phyloP scores from a whole-genome alignment of 2,797 vertebrate genomes.

The Rhinichthys osculus region DNA sequence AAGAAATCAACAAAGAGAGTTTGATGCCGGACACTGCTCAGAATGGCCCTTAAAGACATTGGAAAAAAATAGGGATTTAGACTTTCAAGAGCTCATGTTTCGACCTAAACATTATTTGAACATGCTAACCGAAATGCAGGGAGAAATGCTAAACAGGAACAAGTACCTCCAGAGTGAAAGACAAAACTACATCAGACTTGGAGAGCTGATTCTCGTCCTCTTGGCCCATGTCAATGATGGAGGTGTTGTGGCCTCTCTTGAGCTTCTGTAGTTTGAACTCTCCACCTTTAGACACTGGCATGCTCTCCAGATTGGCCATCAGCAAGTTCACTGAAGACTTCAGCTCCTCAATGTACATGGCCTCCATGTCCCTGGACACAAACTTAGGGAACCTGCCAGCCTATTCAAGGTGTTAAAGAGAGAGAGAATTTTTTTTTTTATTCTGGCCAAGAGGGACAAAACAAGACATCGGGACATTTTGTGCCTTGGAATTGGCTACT shows the following conservation, averaged over 20 bases:
- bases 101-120: background rate
- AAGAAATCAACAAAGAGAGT: background rate
- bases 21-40: background rate
- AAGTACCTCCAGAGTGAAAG: slow-evolving; percentile 94
- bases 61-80: background rate
- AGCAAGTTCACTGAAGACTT: slow-evolving; percentile 96
- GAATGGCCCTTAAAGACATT: background rate
- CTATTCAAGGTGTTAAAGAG: slow-evolving; percentile 67
- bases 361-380: slow-evolving; percentile 96
- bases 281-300: slow-evolving; percentile 98
- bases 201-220: slow-evolving; percentile 98
- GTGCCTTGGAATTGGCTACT: background rate
- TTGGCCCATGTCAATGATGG: slow-evolving; percentile 99
- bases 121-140: background rate
- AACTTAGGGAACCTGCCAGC: slow-evolving; percentile 95
- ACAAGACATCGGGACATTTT: background rate
- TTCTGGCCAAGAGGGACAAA: background rate
- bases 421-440: background rate
- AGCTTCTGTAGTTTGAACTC: slow-evolving; percentile 99
- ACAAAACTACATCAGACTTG: slow-evolving; percentile 95
- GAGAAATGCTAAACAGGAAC: background rate
- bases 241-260: slow-evolving; percentile 97
- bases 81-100: background rate
- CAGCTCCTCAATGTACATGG: slow-evolving; percentile 96
- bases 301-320: slow-evolving; percentile 99